phyloP scores from a whole-genome alignment of 2,888 invertebrate species.

The Ennomos fuscantarius region DNA sequence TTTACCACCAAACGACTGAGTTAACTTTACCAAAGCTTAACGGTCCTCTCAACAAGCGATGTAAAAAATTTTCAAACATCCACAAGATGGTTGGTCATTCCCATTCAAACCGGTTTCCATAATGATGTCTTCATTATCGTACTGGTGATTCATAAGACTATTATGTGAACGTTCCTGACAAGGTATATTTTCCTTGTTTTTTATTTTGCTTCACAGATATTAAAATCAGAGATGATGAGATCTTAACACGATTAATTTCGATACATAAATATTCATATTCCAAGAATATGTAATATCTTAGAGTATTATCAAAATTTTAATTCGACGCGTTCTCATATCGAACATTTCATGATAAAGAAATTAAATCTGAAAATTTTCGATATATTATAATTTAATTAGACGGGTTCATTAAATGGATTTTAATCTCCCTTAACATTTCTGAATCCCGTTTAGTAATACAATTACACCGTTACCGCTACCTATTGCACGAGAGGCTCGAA shows the following conservation, averaged over 20 bases:
- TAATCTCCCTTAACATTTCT: constrained; percentile 78
- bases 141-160: constrained; percentile 65
- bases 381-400: constrained; percentile 65
- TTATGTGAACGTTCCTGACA: constrained; percentile 46
- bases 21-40: not conserved
- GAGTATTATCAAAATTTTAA: constrained; percentile 34
- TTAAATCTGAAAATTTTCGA: constrained; percentile 52
- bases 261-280: constrained; percentile 11
- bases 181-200: constrained; percentile 46
- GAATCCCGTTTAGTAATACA: constrained; percentile 78
- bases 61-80: constrained; percentile 15
- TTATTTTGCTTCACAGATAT: constrained; percentile 12
- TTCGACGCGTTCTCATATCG: constrained; percentile 22
- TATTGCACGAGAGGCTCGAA: constrained; percentile 79
- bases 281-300: constrained; percentile 21
- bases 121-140: constrained; percentile 79
- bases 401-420: constrained; percentile 74
- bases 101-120: constrained; percentile 70
- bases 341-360: constrained; percentile 30
- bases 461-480: constrained; percentile 81
- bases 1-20: too few relatives aligned
- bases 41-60: constrained; percentile 8
- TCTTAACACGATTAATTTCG: constrained; percentile 14
- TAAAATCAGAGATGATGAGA: not conserved
- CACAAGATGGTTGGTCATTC: constrained; percentile 48